phyloP scores from a whole-genome alignment of 2,113 vertebrate genomes.

The Nanger granti region DNA sequence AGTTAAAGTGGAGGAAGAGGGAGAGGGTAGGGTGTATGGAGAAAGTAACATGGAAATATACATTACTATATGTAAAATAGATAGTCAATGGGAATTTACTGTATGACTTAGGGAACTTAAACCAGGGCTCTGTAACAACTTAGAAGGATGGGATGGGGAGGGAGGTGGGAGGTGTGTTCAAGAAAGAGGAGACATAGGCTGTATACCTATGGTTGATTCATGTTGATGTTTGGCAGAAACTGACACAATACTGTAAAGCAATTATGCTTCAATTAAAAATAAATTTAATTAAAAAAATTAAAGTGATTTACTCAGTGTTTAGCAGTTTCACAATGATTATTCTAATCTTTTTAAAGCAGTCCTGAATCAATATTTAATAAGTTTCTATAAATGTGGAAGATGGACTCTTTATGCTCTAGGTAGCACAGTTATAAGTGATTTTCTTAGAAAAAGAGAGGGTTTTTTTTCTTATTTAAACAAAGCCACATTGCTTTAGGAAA shows the following conservation, averaged over 20 bases:
- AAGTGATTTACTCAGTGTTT: not conserved
- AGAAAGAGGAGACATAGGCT: not conserved
- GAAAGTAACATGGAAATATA: not conserved
- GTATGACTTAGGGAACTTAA: not conserved
- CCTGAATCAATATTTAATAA: not conserved
- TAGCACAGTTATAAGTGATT: not conserved
- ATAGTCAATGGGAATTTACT: not conserved
- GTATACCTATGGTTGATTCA: not conserved
- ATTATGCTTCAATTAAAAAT: not conserved
- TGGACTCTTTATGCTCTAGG: not conserved
- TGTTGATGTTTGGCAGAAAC: not conserved
- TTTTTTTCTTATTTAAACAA: not conserved
- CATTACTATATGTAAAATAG: not conserved
- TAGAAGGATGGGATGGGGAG: not conserved
- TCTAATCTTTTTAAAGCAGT: not conserved
- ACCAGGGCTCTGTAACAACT: not conserved
- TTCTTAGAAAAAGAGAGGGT: not conserved
- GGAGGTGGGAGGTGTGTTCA: not conserved
- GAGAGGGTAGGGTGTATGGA: not conserved
- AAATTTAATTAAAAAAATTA: not conserved
- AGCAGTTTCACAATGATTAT: not conserved
- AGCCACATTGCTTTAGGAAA: not conserved
- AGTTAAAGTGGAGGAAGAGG: not conserved
- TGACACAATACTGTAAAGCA: not conserved
- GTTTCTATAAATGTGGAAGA: not conserved